Base-by-base conservation (phyloP, 2,113 vertebrate genomes). In the Paramisgurnus dabryanus region DNA sequence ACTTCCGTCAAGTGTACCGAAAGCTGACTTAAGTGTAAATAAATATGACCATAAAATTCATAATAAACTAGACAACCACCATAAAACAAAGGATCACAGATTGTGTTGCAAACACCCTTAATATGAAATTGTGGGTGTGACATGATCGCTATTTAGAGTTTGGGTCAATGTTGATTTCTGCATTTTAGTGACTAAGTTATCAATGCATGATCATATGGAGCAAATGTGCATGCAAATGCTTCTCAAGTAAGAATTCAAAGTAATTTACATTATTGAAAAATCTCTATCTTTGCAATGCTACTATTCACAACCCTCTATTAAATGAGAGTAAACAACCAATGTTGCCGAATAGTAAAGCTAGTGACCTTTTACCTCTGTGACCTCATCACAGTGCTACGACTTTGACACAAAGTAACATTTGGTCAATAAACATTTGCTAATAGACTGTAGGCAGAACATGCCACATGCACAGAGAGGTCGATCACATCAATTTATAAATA, bases 401-500 rank as follows among this genome's bases (percentile, higher is more conserved):
- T 45, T 58, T 74, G n/a, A 61, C 40, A 74, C 41, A 61, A 61
- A 61, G 57, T 74, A 47, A 61, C 71, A 47, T 61, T 61, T 2
- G n/a, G 13, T 74, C 57, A 47, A 74, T 74, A 74, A 74, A 74
- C 18, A 47, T 74, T 13, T 58, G 17, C 55, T 74, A 61, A 74
- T 47, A 41, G 57, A 47, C 17, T 74, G 71, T 34, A 61, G 61
- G 17, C 39, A 22, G 55, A 74, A 61, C 41, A 61, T 41, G 8
- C 11, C 41, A 74, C 61, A 61, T 61, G 7, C 72, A 22, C 18
- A 47, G 40, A 74, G 69, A 60, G 41, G n/a, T 63, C 57, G 57
- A 74, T 74, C 58, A 4, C 72, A 63, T 74, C 11, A 45, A 27
- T 74, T 74, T 47, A 45, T 63, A 74, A 63, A 74, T 61, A 63